Conservation (phyloP, 2,797 vertebrate species). For the Neoniphon sammara region DNA sequence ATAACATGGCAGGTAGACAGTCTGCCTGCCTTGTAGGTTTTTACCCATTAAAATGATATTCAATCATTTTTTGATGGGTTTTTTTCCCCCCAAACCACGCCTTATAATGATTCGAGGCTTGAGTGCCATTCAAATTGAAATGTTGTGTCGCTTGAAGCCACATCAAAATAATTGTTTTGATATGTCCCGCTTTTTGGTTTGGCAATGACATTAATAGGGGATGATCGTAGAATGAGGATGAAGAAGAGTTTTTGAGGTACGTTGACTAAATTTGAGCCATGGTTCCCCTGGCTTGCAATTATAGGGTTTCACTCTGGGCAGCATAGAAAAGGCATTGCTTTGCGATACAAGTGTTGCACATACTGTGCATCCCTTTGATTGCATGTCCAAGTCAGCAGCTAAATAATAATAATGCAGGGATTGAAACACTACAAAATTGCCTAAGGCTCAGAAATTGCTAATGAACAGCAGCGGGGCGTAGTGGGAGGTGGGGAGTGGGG, state of each 20-base stretch:
- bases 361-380: conserved; percentile 79
- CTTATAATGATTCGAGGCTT: conserved; percentile 75
- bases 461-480: conserved; percentile 78
- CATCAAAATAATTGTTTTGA: conserved; percentile 84
- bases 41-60: conserved; percentile 85
- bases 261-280: conserved; percentile 68
- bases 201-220: conserved; percentile 78
- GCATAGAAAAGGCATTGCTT: conserved; percentile 63
- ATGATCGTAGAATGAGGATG: conserved; percentile 71
- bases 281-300: conserved; percentile 69
- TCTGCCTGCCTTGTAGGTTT: conserved; percentile 75
- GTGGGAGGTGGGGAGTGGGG: conserved; percentile 40
- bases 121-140: conserved; percentile 75
- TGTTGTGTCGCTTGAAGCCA: conserved; percentile 75
- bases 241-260: conserved; percentile 65
- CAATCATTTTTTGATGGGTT: conserved; percentile 79
- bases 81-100: conserved; percentile 77
- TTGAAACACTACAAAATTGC: conserved; percentile 74
- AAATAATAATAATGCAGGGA: conserved; percentile 81
- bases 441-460: conserved; percentile 79
- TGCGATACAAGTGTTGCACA: conserved; percentile 70
- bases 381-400: conserved; percentile 77
- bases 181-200: conserved; percentile 75
- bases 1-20: conserved; percentile 81
- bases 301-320: conserved; percentile 67